Conservation (phyloP, 2,797 vertebrate species). For the Melanogrammus aeglefinus region DNA sequence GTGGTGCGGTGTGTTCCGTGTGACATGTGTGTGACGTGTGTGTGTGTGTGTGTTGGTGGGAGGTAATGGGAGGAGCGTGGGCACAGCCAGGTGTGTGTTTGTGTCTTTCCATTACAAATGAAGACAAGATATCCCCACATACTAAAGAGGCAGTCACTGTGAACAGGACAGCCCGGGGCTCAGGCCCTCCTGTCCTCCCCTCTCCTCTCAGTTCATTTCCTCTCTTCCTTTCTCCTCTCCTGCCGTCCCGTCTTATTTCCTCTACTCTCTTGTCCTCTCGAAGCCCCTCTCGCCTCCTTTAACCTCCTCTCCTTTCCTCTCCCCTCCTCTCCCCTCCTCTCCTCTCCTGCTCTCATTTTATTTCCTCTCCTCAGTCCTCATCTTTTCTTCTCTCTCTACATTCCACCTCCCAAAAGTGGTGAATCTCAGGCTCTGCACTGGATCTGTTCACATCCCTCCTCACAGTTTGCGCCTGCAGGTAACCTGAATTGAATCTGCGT, state of each 20-base stretch:
- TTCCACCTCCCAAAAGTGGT: background rate
- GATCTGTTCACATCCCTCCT: background rate
- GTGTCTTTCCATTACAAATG: conserved; percentile 62
- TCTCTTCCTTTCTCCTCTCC: conserved; percentile 8
- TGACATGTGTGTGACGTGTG: conserved; percentile 38
- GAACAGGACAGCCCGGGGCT: conserved; percentile 25
- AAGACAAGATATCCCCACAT: conserved; percentile 65
- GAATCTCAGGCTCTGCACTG: too few relatives aligned
- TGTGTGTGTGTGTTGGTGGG: conserved; percentile 24
- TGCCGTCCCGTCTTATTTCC: conserved; percentile 10
- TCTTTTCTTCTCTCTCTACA: background rate
- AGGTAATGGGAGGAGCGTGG: background rate
- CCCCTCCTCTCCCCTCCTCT: background rate
- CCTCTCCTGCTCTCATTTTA: background rate
- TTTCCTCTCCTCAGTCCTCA: background rate
- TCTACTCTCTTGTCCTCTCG: background rate
- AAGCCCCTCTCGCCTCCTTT: background rate
- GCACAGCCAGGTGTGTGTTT: conserved; percentile 41
- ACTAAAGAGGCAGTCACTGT: conserved; percentile 49
- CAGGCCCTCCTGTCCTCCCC: conserved; percentile 32
- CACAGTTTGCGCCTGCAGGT: too few relatives aligned
- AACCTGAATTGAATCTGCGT: too few relatives aligned
- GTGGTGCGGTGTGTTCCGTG: conserved; percentile 47
- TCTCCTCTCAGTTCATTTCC: conserved; percentile 45
- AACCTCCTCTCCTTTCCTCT: background rate